Conservation (phyloP, 2,888 invertebrate genomes). For the Itoplectis maculator region DNA sequence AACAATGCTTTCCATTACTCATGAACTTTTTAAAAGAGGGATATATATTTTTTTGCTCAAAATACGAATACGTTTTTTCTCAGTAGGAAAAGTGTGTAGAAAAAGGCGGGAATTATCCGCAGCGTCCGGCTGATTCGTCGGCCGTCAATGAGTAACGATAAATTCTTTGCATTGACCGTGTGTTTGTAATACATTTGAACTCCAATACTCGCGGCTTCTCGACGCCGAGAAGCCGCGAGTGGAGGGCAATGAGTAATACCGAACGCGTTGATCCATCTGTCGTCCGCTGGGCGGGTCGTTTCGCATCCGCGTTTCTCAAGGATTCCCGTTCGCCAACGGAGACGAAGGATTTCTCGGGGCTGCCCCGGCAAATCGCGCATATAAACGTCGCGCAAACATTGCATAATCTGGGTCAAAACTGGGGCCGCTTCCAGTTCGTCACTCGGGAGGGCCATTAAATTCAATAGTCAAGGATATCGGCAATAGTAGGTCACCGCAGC, state of each 20-base stretch:
- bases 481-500: slow-evolving; percentile 42
- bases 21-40: too few species aligned
- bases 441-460: slow-evolving; percentile 56
- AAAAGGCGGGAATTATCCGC: too few species aligned
- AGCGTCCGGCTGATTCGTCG: too few species aligned
- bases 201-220: too few species aligned
- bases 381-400: slow-evolving; percentile 13
- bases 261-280: background rate
- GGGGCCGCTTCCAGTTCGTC: slow-evolving; percentile 20
- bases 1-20: too few species aligned
- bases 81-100: too few species aligned
- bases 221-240: background rate
- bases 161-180: too few species aligned
- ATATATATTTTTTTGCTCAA: too few species aligned
- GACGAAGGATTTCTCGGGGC: slow-evolving; percentile 25
- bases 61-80: too few species aligned
- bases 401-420: slow-evolving; percentile 43
- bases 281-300: slow-evolving; percentile 24
- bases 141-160: too few species aligned
- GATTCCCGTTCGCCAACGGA: slow-evolving; percentile 25
- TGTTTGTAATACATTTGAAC: too few species aligned
- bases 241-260: background rate
- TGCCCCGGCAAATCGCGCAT: slow-evolving; percentile 17
- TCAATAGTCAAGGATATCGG: slow-evolving; percentile 51
- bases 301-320: slow-evolving; percentile 34